Percentiles rank a stretch among this genome's conserved stretches.
These are phyloP conservation scores for Aphidius colemani DNA, from an alignment of 2,888 invertebrate species.

Conservation along the genomic window DNA sequence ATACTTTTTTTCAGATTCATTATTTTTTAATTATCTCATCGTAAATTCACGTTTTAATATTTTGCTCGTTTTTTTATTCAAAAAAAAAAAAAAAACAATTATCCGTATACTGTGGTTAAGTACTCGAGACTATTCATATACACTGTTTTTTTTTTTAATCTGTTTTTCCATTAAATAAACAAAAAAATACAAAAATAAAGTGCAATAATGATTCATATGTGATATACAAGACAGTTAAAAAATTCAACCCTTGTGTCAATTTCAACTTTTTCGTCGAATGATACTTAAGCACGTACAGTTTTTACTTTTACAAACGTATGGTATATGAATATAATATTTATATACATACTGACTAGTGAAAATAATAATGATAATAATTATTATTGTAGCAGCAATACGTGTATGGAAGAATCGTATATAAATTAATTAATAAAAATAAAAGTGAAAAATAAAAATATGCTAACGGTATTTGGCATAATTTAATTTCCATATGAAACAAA, in stretches of 20 bases:
- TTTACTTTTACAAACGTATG: constrained; percentile 35
- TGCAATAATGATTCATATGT: no score
- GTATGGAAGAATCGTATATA: no score
- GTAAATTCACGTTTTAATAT: background rate
- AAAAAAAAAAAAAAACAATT: background rate
- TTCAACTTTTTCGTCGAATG: constrained; percentile 23
- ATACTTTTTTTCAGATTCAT: background rate
- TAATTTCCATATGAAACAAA: no score
- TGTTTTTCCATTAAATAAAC: background rate
- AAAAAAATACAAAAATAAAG: background rate
- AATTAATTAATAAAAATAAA: no score
- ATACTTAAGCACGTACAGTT: constrained; percentile 39
- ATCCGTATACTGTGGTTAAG: no score
- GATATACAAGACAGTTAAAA: background rate
- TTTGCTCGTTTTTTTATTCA: background rate
- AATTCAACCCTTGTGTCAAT: constrained; percentile 25
- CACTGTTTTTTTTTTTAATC: no score
- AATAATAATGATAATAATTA: no score
- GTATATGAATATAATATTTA: background rate
- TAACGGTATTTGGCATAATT: no score
- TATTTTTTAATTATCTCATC: background rate
- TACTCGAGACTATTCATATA: no score
- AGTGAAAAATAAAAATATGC: no score
- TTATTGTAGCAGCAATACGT: no score
- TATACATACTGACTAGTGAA: constrained; percentile 28